A percentile compares a stretch with the other conserved stretches of the same genome.
These are phyloP conservation scores for Patiria miniata DNA, from an alignment of 35 echinoderm and acorn worm species.

Conservation along the genomic window DNA sequence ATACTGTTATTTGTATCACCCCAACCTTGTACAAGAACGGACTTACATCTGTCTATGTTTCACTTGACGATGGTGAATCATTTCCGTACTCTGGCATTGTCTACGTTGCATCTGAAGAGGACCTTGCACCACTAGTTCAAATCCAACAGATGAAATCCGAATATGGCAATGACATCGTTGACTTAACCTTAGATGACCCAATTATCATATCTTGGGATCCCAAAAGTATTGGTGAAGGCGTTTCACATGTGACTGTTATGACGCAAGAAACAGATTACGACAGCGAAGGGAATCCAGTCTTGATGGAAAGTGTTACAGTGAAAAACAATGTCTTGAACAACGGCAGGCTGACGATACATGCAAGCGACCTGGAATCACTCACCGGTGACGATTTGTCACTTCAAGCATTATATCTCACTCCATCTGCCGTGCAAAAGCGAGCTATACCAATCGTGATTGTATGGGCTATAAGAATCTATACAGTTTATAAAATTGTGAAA, in stretches of 20 bases:
- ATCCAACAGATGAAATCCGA: conserved; percentile 22
- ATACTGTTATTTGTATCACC: conserved; percentile 56
- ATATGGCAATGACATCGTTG: conserved; percentile 18
- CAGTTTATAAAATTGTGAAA: neutral
- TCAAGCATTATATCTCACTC: conserved; percentile 6
- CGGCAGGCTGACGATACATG: conserved; percentile 1
- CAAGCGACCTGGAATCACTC: neutral
- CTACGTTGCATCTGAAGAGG: conserved; percentile 57
- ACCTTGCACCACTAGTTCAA: neutral
- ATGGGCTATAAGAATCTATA: neutral
- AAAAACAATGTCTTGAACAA: conserved; percentile 15
- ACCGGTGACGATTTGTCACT: neutral
- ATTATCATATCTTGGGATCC: conserved; percentile 44
- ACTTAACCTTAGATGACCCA: conserved; percentile 9
- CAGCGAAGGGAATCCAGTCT: neutral
- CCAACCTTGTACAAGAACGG: conserved; percentile 38
- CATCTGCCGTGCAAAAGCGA: neutral
- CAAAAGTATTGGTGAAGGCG: neutral
- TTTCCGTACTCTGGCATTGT: conserved; percentile 60
- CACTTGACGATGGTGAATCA: conserved; percentile 46
- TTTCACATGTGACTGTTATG: conserved; percentile 12
- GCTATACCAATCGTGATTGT: neutral
- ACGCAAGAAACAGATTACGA: neutral
- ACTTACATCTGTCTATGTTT: conserved; percentile 46
- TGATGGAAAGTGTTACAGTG: conserved; percentile 6